Evolutionary conservation across 2,888 invertebrate genomes (phyloP), one percentile per base, ranked within the genome.

Genomic region (Luperina testacea): DNA sequence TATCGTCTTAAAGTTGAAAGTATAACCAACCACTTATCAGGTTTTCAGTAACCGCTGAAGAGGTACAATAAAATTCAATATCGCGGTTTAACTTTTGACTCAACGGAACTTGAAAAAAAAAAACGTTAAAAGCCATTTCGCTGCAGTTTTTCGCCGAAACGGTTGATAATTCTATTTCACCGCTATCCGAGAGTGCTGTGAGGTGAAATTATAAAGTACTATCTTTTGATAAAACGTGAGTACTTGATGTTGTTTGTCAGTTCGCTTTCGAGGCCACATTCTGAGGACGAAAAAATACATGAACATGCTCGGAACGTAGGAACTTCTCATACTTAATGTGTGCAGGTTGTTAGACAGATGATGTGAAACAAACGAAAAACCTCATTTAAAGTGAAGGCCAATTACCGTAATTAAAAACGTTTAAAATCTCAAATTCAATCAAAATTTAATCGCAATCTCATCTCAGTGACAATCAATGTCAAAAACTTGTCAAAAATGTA

Each of bases 131-230:
- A 94, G 90, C 92, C 92, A 92, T 92, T 94, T 88, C 87, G 87
- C 80, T 91, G 90, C 90, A 91, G 90, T 93, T 93, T 93, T 92
- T 91, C 87, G 87, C 88, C 87, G 90, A 90, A 94, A 92, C 91
- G 89, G 86, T 90, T 91, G 94, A 92, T 94, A 94, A 94, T 93
- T 94, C 91, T 91, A 94, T 94, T 94, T 92, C 86, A 83, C 84
- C 80, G 90, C 90, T 86, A 87, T 90, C 86, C 90, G 89, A 70
- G 83, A 92, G 92, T 91, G 91, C 92, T 91, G 87, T 88, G 87
- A 90, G 88, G 83, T 87, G 82, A 83, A 88, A 90, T 90, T 89
- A 91, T 90, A 85, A 88, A 91, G 85, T 83, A 86, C 85, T 90
- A 86, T 86, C 87, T 85, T 88, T 83, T 80, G 83, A 78, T 84